Evolutionary conservation across 2,797 vertebrate genomes (phyloP).

Genomic region (Lycodopsis pacificus): DNA sequence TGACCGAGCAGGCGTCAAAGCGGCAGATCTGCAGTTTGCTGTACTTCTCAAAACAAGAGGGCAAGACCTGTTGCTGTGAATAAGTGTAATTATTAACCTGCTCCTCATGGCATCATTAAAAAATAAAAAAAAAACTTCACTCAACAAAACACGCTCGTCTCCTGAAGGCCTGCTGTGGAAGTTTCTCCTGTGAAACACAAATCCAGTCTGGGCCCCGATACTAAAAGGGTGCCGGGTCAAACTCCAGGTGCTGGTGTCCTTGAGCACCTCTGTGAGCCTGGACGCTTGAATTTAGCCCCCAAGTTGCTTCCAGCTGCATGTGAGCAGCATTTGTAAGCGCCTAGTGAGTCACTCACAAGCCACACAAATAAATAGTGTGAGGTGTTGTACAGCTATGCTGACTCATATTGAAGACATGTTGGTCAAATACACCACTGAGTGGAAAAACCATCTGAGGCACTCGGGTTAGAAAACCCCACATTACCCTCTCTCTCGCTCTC

Average conservation of each 20-base stretch:
- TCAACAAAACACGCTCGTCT: conserved; percentile 24
- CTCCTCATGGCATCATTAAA: conserved; percentile 32
- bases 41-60: conserved; percentile 1
- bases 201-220: conserved; percentile 47
- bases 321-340: conserved; percentile 55
- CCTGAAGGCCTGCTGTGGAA: conserved; percentile 34
- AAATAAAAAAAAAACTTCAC: neutral
- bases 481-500: conserved; percentile 45
- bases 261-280: conserved; percentile 46
- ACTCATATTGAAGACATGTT: conserved; percentile 71
- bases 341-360: conserved; percentile 70
- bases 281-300: conserved; percentile 43
- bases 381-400: conserved; percentile 75
- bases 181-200: conserved; percentile 54
- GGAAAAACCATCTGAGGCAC: conserved; percentile 73
- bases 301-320: conserved; percentile 74
- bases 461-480: conserved; percentile 74
- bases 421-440: conserved; percentile 61
- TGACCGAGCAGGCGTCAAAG: conserved; percentile 1
- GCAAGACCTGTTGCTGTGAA: conserved; percentile 4
- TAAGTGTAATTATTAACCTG: conserved; percentile 24
- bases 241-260: conserved; percentile 66
- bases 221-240: conserved; percentile 68
- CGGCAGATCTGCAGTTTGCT: neutral
- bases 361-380: conserved; percentile 76